Evolutionary conservation across 1,140 invertebrate species (phyloP).

Genomic region (Drosophila teissieri): DNA sequence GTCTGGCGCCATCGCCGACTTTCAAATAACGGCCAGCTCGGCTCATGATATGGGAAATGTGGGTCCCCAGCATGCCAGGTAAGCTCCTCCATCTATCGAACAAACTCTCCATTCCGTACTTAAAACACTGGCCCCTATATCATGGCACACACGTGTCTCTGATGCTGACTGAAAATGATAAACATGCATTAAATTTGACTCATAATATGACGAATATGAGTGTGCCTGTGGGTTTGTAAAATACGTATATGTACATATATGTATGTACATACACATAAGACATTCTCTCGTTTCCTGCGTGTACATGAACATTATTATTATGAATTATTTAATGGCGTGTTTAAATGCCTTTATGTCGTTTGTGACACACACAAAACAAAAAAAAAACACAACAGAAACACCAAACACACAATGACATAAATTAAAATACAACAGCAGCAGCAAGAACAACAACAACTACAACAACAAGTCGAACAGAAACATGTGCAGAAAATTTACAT

Average conservation of each 20-base stretch:
- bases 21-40: slow-evolving; percentile 94
- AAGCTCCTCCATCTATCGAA: slow-evolving; percentile 60
- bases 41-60: slow-evolving; percentile 96
- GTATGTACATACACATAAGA: slow-evolving; percentile 7
- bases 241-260: background rate
- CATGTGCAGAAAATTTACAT: slow-evolving; percentile 43
- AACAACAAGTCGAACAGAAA: slow-evolving; percentile 29
- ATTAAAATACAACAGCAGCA: slow-evolving; percentile 59
- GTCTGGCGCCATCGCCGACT: slow-evolving; percentile 93
- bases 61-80: slow-evolving; percentile 96
- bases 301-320: slow-evolving; percentile 65
- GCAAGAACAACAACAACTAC: slow-evolving; percentile 37
- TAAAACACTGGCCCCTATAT: slow-evolving; percentile 1
- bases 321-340: slow-evolving; percentile 83
- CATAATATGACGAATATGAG: slow-evolving; percentile 42
- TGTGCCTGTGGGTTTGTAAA: slow-evolving; percentile 1
- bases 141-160: slow-evolving; percentile 34
- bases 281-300: slow-evolving; percentile 47
- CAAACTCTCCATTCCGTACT: background rate
- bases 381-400: slow-evolving; percentile 42
- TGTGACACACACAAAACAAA: slow-evolving; percentile 31
- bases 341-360: slow-evolving; percentile 79
- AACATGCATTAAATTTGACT: slow-evolving; percentile 70
- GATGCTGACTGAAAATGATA: slow-evolving; percentile 59
- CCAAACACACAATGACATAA: slow-evolving; percentile 71